Base-by-base conservation (phyloP, 2,888 invertebrate genomes). In the Hirtodrosophila duncani region DNA sequence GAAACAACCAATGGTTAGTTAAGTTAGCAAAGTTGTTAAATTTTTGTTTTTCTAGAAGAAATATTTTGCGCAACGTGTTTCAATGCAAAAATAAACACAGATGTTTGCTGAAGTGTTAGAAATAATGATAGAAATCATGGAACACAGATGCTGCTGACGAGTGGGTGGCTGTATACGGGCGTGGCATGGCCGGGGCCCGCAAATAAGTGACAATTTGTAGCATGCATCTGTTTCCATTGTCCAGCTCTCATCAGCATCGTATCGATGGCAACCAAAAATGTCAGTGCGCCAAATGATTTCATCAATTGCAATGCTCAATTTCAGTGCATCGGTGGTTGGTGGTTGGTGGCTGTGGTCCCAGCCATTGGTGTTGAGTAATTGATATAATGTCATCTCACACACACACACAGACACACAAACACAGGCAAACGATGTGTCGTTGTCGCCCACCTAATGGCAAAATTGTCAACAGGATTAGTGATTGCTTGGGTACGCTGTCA, bases 221-320 rank as follows among this genome's bases (percentile, higher is more conserved):
- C 26, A 21, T 24, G 43, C 65, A 69, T 74, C 66, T 50, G 55
- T 43, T 23, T 14, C 6, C 17, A 10, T 11, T 18, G 26, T 9
- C 13, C 27, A 1, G 8, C 13, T 8, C 24, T 21, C 62, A 52
- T 36, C 39, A 42, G 41, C 16, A 23, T 30, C 18, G 56, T 61
- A 62, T 57, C 65, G 42, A 64, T 64, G 60, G 49, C 49, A 66
- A 56, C 72, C 65, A 58, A 60, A 77, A 82, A 72, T 67, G 80
- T 67, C 71, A 75, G 52, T 67, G 57, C 49, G 62, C 45, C 63
- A 81, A 78, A 77, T 77, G 74, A 78, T 81, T 81, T 69, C 81
- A 78, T 81, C 77, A 81, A 77, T 78, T 78, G 81, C 70, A 78
- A 57, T 74, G 81, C 59, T 65, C 67, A 53, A 71, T 75, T 66